Conservation (phyloP, 2,113 vertebrate species). For the Chlorodrepanis virens region DNA sequence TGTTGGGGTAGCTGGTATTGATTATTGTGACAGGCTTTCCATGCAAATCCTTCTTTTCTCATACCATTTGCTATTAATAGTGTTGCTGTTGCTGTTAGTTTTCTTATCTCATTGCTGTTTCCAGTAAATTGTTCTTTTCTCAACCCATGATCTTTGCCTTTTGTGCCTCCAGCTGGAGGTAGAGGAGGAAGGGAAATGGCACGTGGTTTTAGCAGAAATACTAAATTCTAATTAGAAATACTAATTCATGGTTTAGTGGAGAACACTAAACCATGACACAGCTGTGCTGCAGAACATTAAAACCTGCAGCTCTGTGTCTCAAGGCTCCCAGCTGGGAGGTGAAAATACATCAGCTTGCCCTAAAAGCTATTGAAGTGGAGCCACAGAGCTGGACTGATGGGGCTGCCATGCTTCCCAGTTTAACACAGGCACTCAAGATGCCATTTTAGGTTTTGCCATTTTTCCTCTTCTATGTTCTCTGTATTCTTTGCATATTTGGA, state of each 20-base stretch:
- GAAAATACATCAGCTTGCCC: not conserved
- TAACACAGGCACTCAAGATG: not conserved
- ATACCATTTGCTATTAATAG: not conserved
- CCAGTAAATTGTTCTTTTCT: not conserved
- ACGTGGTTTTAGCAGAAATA: not conserved
- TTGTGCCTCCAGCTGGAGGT: not conserved
- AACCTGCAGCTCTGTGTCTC: not conserved
- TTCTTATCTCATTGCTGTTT: not conserved
- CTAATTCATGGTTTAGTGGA: no score
- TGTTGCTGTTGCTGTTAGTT: not conserved
- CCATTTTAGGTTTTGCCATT: no score
- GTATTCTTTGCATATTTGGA: not conserved
- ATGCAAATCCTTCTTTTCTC: not conserved
- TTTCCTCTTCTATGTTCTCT: not conserved
- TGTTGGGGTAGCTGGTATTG: not conserved
- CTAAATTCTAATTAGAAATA: not conserved
- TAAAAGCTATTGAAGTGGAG: not conserved
- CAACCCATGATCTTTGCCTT: not conserved
- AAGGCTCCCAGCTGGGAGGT: not conserved
- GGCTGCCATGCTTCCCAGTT: not conserved
- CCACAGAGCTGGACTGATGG: not conserved
- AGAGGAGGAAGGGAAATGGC: not conserved
- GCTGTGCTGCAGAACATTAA: not conserved
- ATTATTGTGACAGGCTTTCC: not conserved
- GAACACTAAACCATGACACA: not conserved